Evolutionary conservation across 2,797 vertebrate genomes (phyloP).

Genomic region (Okamejei kenojei): DNA sequence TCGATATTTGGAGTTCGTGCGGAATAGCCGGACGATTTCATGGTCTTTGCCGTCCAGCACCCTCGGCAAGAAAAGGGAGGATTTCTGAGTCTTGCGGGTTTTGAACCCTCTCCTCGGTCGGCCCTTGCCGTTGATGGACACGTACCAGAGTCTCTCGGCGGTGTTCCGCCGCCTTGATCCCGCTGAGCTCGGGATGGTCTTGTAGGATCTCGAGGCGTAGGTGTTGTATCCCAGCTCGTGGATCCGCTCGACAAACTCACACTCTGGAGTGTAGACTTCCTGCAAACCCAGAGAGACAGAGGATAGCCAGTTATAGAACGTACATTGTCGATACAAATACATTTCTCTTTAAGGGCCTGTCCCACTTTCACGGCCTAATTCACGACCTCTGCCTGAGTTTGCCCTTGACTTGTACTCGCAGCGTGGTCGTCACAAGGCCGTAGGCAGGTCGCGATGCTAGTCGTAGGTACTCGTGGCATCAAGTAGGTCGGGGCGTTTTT

Average conservation of each 20-base stretch:
- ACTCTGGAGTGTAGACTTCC: constrained; percentile 82
- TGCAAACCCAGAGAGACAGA: constrained; percentile 45
- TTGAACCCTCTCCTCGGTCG: constrained; percentile 89
- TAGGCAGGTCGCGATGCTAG: no score
- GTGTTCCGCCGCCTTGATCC: constrained; percentile 61
- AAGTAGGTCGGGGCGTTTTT: no score
- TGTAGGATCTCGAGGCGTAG: constrained; percentile 79
- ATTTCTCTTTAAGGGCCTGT: no score
- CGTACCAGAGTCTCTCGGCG: constrained; percentile 83
- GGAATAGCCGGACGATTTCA: constrained; percentile 75
- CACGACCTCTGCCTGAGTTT: no score
- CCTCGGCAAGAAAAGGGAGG: constrained; percentile 87
- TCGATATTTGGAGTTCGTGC: constrained; percentile 52
- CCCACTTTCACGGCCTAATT: no score
- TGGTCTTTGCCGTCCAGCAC: constrained; percentile 87
- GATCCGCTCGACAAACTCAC: constrained; percentile 94
- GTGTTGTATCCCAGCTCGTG: constrained; percentile 94
- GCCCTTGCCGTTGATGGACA: constrained; percentile 92
- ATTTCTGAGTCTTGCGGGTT: constrained; percentile 88
- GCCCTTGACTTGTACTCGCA: no score
- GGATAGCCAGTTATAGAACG: not conserved
- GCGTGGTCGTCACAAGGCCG: no score
- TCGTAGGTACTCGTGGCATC: no score
- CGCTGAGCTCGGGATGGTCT: constrained; percentile 59
- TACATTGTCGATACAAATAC: no score